Conservation (phyloP, 2,888 invertebrate species). For the Beris morrisii region DNA sequence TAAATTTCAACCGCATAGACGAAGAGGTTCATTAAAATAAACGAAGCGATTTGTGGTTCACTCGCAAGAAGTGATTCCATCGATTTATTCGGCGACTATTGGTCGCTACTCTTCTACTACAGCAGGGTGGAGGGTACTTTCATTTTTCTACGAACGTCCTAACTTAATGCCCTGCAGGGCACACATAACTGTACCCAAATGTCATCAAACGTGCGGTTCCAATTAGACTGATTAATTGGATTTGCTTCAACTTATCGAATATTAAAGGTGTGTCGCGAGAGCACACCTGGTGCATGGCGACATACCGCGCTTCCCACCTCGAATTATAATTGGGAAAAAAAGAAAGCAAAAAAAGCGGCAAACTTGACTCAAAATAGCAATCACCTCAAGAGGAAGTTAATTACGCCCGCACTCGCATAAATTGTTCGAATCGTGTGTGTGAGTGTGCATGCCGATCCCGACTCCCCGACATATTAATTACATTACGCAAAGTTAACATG, state of each 20-base stretch:
- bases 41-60: no score
- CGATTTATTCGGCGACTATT: no score
- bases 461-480: slow-evolving; percentile 30
- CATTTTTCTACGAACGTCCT: no score
- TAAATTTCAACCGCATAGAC: no score
- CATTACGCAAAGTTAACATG: slow-evolving; percentile 32
- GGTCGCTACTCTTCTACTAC: no score
- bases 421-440: neutral
- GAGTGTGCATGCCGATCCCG: slow-evolving; percentile 25
- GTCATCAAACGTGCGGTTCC: slow-evolving; percentile 27
- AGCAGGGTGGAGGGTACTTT: no score
- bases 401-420: slow-evolving; percentile 23
- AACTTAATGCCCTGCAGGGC: no score
- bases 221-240: slow-evolving; percentile 32
- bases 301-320: no score
- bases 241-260: slow-evolving; percentile 34
- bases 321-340: no score
- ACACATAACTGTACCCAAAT: slow-evolving; percentile 21
- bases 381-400: slow-evolving; percentile 32
- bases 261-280: slow-evolving; percentile 34
- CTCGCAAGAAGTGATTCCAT: no score
- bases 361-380: neutral
- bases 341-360: no score
- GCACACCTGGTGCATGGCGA: slow-evolving; percentile 33
- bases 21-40: no score